A percentile compares a stretch with the other conserved stretches of the same genome.
Conservation (phyloP, 2,797 vertebrate genomes). For the Selene dorsalis region DNA sequence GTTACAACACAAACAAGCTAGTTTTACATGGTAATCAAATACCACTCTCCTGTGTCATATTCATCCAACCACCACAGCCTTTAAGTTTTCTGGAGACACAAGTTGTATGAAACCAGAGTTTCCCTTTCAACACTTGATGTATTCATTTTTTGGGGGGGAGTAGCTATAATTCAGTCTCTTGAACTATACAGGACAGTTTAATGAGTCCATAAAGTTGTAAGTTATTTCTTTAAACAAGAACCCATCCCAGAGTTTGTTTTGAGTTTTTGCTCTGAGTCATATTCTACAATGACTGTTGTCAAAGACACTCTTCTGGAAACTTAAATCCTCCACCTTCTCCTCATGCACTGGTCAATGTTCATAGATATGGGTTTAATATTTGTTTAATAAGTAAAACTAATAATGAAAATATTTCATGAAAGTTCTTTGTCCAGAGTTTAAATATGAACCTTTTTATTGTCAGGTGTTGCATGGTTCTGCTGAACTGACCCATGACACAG, state of each 20-base stretch:
- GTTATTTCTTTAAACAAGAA: neutral
- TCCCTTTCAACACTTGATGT: neutral
- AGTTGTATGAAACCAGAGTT: slow-evolving; percentile 1
- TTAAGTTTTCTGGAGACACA: neutral
- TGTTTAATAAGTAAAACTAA: slow-evolving; percentile 28
- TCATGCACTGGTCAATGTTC: slow-evolving; percentile 2
- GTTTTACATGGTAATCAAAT: too few species aligned
- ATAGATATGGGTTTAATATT: slow-evolving; percentile 4
- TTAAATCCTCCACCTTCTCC: neutral
- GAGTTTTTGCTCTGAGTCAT: neutral
- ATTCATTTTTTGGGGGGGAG: neutral
- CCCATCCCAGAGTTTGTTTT: neutral
- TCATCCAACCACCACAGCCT: too few species aligned
- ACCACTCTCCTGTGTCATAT: too few species aligned
- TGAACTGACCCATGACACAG: slow-evolving; percentile 39
- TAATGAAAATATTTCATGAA: neutral
- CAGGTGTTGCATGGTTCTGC: slow-evolving; percentile 63
- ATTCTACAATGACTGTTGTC: neutral
- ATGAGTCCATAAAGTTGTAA: neutral
- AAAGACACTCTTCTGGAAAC: neutral
- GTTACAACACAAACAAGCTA: too few species aligned
- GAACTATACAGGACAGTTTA: slow-evolving; percentile 1
- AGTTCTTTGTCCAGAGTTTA: slow-evolving; percentile 16
- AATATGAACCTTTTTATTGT: slow-evolving; percentile 35
- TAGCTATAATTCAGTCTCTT: slow-evolving; percentile 5